A percentile compares a stretch with the other conserved stretches of the same genome.
These are phyloP conservation scores for Caranx ignobilis DNA, from an alignment of 2,113 vertebrate species.

Conservation along the genomic window DNA sequence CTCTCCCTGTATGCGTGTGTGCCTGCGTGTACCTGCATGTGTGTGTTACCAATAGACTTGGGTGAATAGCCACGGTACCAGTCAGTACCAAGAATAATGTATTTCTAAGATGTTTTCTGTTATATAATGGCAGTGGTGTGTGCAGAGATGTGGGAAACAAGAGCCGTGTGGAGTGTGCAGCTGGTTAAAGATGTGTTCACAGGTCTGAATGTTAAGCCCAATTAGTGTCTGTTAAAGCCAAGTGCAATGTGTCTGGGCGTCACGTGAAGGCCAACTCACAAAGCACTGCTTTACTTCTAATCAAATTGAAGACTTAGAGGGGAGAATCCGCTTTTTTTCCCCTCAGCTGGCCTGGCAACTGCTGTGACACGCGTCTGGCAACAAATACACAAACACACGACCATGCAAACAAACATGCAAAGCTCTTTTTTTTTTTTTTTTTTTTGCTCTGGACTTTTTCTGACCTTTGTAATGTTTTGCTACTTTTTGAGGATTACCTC, in stretches of 20 bases:
- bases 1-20: constrained; percentile 37
- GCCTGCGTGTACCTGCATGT: constrained; percentile 12
- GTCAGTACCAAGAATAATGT: constrained; percentile 25
- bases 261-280: constrained; percentile 68
- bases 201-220: constrained; percentile 55
- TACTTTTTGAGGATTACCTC: constrained; percentile 41
- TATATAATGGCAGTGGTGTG: constrained; percentile 12
- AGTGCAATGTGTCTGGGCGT: constrained; percentile 74
- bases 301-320: constrained; percentile 79
- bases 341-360: constrained; percentile 48
- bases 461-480: constrained; percentile 31
- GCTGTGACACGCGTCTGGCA: constrained; percentile 50
- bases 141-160: constrained; percentile 7
- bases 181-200: constrained; percentile 20
- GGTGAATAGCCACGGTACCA: constrained; percentile 15
- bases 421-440: constrained; percentile 18
- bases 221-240: constrained; percentile 57
- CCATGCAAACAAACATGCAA: constrained; percentile 38
- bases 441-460: constrained; percentile 1
- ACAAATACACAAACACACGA: constrained; percentile 46
- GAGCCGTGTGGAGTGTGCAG: constrained; percentile 1
- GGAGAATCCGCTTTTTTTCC: constrained; percentile 70
- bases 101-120: constrained; percentile 30
- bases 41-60: constrained; percentile 11
- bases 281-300: constrained; percentile 65